Evolutionary conservation across 1,140 invertebrate species (phyloP).

Genomic region (Marisa cornuarietis): DNA sequence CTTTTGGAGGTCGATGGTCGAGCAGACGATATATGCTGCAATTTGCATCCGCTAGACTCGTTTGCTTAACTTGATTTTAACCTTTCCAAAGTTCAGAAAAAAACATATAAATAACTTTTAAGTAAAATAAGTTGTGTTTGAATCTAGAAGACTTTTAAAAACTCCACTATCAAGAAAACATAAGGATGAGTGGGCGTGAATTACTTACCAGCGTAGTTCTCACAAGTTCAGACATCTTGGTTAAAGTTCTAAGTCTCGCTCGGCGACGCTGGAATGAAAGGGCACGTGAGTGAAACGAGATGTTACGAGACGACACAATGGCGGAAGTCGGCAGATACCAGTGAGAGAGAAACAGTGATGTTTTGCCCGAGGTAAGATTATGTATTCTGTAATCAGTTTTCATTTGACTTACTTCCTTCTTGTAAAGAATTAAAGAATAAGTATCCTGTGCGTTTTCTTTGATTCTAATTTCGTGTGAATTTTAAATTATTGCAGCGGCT

Average conservation of each 20-base stretch:
- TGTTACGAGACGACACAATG: conserved; percentile 30
- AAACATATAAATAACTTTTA: too few relatives aligned
- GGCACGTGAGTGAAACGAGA: conserved; percentile 25
- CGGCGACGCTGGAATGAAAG: conserved; percentile 6
- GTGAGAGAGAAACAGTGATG: conserved; percentile 5
- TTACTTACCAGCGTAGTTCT: conserved; percentile 25
- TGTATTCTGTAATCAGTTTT: background rate
- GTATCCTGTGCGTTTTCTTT: background rate
- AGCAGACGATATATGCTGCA: too few relatives aligned
- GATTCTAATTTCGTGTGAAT: background rate
- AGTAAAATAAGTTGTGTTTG: too few relatives aligned
- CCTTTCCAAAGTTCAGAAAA: too few relatives aligned
- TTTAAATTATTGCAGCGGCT: background rate
- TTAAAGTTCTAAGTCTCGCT: conserved; percentile 11
- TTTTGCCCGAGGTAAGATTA: conserved; percentile 14
- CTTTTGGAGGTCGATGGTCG: too few relatives aligned
- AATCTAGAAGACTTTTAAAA: too few relatives aligned
- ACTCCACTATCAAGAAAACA: too few relatives aligned
- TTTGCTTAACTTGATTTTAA: too few relatives aligned
- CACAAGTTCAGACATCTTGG: conserved; percentile 24
- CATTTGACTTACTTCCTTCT: background rate
- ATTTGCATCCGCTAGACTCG: too few relatives aligned
- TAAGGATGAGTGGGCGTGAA: too few relatives aligned
- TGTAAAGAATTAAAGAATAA: background rate
- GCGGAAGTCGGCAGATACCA: conserved; percentile 29